A percentile compares a stretch with the other conserved stretches of the same genome.
phyloP scores from a whole-genome alignment of 2,797 vertebrate genomes.

The Pantherophis alleghaniensis region DNA sequence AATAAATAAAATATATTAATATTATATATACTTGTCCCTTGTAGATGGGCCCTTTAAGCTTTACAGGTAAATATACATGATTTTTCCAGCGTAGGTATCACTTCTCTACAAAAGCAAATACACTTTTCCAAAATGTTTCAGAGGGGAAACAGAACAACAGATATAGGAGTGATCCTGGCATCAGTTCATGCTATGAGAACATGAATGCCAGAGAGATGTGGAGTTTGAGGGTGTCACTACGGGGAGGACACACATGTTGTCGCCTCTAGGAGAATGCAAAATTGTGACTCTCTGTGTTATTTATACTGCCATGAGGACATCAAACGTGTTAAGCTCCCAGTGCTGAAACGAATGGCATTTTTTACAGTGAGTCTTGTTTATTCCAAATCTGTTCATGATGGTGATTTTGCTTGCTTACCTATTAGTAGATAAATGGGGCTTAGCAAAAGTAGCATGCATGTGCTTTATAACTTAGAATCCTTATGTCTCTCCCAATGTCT shows the following conservation, averaged over 20 bases:
- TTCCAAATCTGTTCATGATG: background rate
- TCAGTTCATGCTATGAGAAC: background rate
- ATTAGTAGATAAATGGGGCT: background rate
- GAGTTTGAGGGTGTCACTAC: background rate
- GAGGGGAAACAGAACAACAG: background rate
- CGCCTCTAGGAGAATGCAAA: background rate
- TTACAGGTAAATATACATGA: background rate
- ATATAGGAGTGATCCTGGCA: background rate
- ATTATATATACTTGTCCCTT: background rate
- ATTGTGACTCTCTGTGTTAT: background rate
- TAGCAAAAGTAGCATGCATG: background rate
- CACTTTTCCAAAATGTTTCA: background rate
- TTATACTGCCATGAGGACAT: background rate
- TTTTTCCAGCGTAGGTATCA: background rate
- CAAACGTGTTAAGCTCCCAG: background rate
- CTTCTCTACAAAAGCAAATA: background rate
- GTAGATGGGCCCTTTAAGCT: background rate
- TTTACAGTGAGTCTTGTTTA: background rate
- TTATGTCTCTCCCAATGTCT: background rate
- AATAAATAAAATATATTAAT: too few relatives aligned
- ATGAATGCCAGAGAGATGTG: background rate
- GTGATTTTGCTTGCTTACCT: background rate
- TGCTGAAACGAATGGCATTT: background rate
- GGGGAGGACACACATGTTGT: background rate
- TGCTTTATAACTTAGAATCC: background rate